A percentile compares a stretch with the other conserved stretches of the same genome.
Conservation (phyloP, 2,797 vertebrate genomes). For the Pampus argenteus region DNA sequence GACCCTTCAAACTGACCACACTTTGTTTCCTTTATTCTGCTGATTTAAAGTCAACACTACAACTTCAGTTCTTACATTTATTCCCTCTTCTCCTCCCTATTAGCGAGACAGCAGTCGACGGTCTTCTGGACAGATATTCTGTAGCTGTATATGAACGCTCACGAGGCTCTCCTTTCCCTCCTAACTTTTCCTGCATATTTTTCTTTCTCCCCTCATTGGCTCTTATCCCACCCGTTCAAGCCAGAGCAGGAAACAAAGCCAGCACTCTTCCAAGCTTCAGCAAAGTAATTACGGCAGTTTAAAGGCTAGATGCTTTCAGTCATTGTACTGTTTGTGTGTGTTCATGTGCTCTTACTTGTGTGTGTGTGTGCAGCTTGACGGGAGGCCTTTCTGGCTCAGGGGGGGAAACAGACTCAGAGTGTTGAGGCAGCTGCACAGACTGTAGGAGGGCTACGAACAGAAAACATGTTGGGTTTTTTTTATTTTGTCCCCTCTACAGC, state of each 20-base stretch:
- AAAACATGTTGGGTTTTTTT: too few relatives aligned
- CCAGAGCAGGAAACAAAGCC: constrained; percentile 71
- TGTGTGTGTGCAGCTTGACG: constrained; percentile 53
- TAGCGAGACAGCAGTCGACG: not conserved
- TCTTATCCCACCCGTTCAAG: constrained; percentile 39
- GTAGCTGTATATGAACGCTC: not conserved
- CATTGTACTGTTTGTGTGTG: not conserved
- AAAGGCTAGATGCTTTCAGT: constrained; percentile 22
- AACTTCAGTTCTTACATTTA: constrained; percentile 12
- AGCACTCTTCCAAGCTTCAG: constrained; percentile 62
- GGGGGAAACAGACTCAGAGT: constrained; percentile 13
- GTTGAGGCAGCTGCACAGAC: constrained; percentile 69
- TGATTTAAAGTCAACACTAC: not conserved
- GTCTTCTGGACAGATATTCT: not conserved
- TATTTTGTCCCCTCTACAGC: not conserved
- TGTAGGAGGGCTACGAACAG: constrained; percentile 31
- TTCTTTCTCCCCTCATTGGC: constrained; percentile 58
- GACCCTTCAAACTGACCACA: not conserved
- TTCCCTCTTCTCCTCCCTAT: not conserved
- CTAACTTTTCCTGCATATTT: constrained; percentile 17
- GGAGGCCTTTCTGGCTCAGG: constrained; percentile 19
- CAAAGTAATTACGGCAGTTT: constrained; percentile 62
- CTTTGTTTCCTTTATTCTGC: not conserved
- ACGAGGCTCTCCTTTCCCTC: constrained; percentile 5
- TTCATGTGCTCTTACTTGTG: constrained; percentile 16